phyloP scores from a whole-genome alignment of 1,140 invertebrate genomes.

The Drosophila punjabiensis region DNA sequence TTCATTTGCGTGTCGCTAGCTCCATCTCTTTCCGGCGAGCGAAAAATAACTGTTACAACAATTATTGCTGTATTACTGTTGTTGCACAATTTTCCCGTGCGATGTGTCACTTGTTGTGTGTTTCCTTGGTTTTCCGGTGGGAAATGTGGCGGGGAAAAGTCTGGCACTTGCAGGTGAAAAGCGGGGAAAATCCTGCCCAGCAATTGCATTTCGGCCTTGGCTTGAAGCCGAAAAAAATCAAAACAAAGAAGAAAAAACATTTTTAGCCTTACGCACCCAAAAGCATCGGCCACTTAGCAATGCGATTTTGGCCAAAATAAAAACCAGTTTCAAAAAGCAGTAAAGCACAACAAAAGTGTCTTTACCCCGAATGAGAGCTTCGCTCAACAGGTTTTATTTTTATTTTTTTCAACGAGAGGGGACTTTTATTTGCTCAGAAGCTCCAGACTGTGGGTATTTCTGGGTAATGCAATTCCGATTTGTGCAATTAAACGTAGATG shows the following conservation, averaged over 20 bases:
- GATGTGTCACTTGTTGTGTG: slow-evolving; percentile 32
- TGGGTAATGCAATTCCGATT: slow-evolving; percentile 33
- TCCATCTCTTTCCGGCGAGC: slow-evolving; percentile 9
- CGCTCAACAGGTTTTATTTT: slow-evolving; percentile 74
- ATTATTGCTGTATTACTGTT: slow-evolving; percentile 63
- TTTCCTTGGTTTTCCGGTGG: slow-evolving; percentile 49
- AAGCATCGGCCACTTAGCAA: slow-evolving; percentile 52
- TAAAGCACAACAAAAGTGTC: slow-evolving; percentile 51
- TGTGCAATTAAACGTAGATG: slow-evolving; percentile 59
- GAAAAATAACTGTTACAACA: slow-evolving; percentile 49
- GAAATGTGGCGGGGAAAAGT: background rate
- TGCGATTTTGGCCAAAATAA: slow-evolving; percentile 50
- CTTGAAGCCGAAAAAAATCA: slow-evolving; percentile 20
- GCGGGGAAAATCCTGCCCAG: slow-evolving; percentile 8
- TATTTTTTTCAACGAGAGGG: background rate
- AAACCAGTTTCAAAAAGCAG: slow-evolving; percentile 66
- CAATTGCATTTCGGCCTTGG: slow-evolving; percentile 63
- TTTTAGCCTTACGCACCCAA: slow-evolving; percentile 44
- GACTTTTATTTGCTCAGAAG: slow-evolving; percentile 30
- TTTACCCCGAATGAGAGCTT: slow-evolving; percentile 50
- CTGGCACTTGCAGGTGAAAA: slow-evolving; percentile 18
- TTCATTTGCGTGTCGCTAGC: slow-evolving; percentile 49
- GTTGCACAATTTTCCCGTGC: slow-evolving; percentile 46
- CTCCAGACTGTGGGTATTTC: slow-evolving; percentile 58
- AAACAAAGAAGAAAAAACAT: slow-evolving; percentile 12